Evolutionary conservation across 2,888 invertebrate species (phyloP).

Genomic region (Gymnosoma rotundatum): DNA sequence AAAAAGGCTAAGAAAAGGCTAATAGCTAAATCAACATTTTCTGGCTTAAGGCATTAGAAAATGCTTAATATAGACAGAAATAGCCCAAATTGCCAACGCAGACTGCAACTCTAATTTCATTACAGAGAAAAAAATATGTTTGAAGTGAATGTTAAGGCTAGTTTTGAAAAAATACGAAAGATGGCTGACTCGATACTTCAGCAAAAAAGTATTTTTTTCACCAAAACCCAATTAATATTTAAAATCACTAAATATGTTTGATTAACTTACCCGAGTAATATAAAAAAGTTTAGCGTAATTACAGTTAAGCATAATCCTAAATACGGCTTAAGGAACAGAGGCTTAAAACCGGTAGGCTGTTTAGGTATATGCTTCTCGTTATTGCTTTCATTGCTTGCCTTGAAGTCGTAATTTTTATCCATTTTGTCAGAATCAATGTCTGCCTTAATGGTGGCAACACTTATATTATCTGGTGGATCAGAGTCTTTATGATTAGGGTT

Average conservation of each 20-base stretch:
- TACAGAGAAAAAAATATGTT: too few species aligned
- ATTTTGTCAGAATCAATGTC: constrained; percentile 2
- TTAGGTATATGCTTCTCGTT: constrained; percentile 16
- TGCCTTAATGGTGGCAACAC: constrained; percentile 61
- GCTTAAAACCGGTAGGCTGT: constrained; percentile 53
- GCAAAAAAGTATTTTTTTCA: too few species aligned
- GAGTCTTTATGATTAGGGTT: constrained; percentile 43
- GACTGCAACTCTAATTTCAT: too few species aligned
- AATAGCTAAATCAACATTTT: too few species aligned
- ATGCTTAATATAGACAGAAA: too few species aligned
- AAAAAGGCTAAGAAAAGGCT: too few species aligned
- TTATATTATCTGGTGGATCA: constrained; percentile 28
- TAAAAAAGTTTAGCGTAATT: constrained; percentile 61
- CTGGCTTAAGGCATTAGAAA: too few species aligned
- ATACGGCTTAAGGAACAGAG: constrained; percentile 77
- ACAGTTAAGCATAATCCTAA: constrained; percentile 81
- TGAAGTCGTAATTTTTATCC: neutral
- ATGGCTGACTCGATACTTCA: too few species aligned
- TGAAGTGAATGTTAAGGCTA: too few species aligned
- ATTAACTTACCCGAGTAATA: constrained; percentile 84
- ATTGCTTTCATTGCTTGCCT: neutral
- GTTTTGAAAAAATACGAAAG: too few species aligned
- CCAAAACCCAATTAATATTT: too few species aligned
- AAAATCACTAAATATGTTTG: neutral
- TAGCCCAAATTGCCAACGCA: too few species aligned